A percentile compares a stretch with the other conserved stretches of the same genome.
These are phyloP conservation scores for Bradynema listronoti DNA, from an alignment of 1,140 invertebrate genomes.

Conservation along the genomic window DNA sequence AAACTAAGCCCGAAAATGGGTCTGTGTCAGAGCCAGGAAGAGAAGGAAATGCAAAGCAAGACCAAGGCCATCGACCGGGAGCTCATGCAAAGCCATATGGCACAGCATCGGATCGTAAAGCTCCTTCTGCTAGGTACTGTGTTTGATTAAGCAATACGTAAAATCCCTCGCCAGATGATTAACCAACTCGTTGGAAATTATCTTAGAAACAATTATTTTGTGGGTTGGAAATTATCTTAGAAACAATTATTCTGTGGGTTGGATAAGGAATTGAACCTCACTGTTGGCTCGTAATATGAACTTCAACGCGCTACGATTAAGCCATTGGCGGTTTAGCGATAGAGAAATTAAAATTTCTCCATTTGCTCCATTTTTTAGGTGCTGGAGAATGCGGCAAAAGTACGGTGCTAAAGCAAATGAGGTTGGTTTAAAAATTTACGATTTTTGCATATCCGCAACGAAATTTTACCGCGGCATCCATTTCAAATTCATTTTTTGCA, in stretches of 20 bases:
- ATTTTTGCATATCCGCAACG: no score
- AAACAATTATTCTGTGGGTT: neutral
- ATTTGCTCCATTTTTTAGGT: constrained; percentile 20
- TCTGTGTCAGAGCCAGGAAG: constrained; percentile 44
- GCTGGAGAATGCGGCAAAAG: constrained; percentile 35
- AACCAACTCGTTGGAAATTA: neutral
- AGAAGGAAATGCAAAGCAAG: constrained; percentile 40
- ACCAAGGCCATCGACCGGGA: constrained; percentile 44
- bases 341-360: no score
- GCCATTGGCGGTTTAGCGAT: no score
- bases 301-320: no score
- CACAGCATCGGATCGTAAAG: constrained; percentile 49
- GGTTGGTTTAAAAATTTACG: no score
- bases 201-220: neutral
- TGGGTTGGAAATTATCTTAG: neutral
- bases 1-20: constrained; percentile 30
- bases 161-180: neutral
- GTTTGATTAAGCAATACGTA: neutral
- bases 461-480: no score
- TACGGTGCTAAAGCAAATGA: constrained; percentile 50
- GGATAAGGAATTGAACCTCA: no score
- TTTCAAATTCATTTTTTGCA: no score
- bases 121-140: constrained; percentile 44
- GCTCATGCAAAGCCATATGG: constrained; percentile 37
- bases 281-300: no score